A percentile compares a stretch with the other conserved stretches of the same genome.
Evolutionary conservation across 2,113 vertebrate genomes (phyloP).

Genomic region (Notiomystis cincta): DNA sequence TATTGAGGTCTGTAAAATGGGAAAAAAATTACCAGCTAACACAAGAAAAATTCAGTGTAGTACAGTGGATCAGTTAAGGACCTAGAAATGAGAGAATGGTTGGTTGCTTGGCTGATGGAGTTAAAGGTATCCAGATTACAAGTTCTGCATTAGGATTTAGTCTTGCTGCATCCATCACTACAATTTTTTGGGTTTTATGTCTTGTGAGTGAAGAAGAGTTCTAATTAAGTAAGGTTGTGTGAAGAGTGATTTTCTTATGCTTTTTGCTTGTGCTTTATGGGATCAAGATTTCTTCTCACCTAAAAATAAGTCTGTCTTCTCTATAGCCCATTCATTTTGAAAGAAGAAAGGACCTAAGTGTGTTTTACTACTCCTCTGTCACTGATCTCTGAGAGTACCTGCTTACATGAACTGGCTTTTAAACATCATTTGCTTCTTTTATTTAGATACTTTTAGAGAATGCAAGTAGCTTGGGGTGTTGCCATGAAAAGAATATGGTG

Average conservation of each 20-base stretch:
- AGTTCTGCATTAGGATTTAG: neutral
- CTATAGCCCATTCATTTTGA: neutral
- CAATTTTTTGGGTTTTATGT: neutral
- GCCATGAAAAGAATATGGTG: neutral
- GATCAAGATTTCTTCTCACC: neutral
- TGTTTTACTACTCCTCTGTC: neutral
- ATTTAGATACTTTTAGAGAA: neutral
- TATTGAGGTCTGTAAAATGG: neutral
- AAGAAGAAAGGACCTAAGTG: neutral
- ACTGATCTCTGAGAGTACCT: neutral
- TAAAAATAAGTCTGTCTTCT: neutral
- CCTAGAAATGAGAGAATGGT: neutral
- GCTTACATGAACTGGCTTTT: neutral
- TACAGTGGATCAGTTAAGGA: neutral
- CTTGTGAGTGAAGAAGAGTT: neutral
- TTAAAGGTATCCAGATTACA: neutral
- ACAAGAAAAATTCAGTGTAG: neutral
- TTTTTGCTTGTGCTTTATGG: neutral
- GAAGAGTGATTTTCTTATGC: neutral
- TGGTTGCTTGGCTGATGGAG: neutral
- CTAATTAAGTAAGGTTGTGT: neutral
- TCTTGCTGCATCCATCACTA: neutral
- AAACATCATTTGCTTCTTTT: neutral
- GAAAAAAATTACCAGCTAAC: neutral
- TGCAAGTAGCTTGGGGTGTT: neutral